Base-by-base conservation (phyloP, 2,113 vertebrate species). In the Turdus rufiventris region DNA sequence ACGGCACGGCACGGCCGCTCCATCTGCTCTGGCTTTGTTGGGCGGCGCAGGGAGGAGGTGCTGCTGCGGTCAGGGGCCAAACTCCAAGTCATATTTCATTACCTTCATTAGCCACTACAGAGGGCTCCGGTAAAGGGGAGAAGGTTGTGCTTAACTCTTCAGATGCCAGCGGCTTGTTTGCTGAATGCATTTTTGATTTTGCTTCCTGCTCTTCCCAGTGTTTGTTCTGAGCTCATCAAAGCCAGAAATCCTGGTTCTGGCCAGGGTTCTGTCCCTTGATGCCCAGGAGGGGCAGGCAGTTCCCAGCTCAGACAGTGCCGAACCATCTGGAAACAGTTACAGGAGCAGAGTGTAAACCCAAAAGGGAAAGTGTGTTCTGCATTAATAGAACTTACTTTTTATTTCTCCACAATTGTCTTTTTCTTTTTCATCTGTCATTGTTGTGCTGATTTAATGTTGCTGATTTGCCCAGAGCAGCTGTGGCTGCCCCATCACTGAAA, bases 51-150 rank as follows among this genome's bases (percentile, higher is more conserved):
- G 97, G 97, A 86, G 96, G 97, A 97, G 96, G 92, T 97, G 96
- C 97, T 77, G 93, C 95, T 75, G 92, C 97, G 98, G 98, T 98
- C 98, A 98, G 94, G 98, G 98, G 98, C 98, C 98, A 98, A 98
- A 97, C 97, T 98, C 93, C 98, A 98, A 97, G 98, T 98, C 98
- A 98, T 98, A 98, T 98, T 98, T 98, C 97, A 98, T 98, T 98
- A 98, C 97, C 97, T 98, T 98, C 98, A 98, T 97, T 98, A 98
- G 97, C 98, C 97, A 96, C 97, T 96, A 97, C 97, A 97, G 95
- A 97, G 96, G 97, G 96, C 97, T 97, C 95, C 84, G 81, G 96
- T 97, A 91, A 94, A 93, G 71, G 89, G 91, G 91, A 94, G 81
- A 96, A 96, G 95, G 93, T 88, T 95, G 94, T 78, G 80, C 82